These are phyloP conservation scores for Drosophila ezoana DNA, from an alignment of 2,888 invertebrate species.

Conservation along the genomic window DNA sequence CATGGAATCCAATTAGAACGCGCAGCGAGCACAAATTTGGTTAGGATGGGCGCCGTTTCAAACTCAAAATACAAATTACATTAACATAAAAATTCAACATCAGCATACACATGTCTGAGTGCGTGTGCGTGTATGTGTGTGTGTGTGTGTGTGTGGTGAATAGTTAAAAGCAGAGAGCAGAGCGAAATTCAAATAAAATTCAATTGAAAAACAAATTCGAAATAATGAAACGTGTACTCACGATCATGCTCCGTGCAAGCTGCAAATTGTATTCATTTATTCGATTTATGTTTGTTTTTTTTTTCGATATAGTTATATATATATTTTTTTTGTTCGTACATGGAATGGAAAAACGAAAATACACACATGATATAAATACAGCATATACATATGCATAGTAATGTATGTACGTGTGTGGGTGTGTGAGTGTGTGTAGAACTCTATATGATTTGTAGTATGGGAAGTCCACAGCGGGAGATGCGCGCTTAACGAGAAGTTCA, in stretches of 20 bases:
- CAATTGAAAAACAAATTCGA: slow-evolving; percentile 56
- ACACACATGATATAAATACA: slow-evolving; percentile 75
- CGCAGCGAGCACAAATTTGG: slow-evolving; percentile 21
- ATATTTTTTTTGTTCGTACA: slow-evolving; percentile 57
- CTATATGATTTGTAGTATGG: slow-evolving; percentile 31
- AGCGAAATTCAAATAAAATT: slow-evolving; percentile 59
- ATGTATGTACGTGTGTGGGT: slow-evolving; percentile 13
- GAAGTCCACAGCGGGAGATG: slow-evolving; percentile 35
- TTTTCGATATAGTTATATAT: slow-evolving; percentile 27
- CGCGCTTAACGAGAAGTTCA: slow-evolving; percentile 39
- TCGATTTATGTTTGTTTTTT: slow-evolving; percentile 51
- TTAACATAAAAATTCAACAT: slow-evolving; percentile 71
- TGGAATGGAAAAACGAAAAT: slow-evolving; percentile 74
- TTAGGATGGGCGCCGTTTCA: not conserved
- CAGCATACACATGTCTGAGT: slow-evolving; percentile 46
- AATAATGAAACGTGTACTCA: slow-evolving; percentile 88
- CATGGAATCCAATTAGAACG: slow-evolving; percentile 49
- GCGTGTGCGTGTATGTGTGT: slow-evolving; percentile 7
- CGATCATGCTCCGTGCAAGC: slow-evolving; percentile 97
- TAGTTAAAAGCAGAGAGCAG: slow-evolving; percentile 48
- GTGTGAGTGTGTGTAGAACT: slow-evolving; percentile 12
- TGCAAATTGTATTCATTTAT: slow-evolving; percentile 84
- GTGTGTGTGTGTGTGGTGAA: slow-evolving; percentile 25
- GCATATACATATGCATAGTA: slow-evolving; percentile 56
- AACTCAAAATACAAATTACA: slow-evolving; percentile 65